Base-by-base conservation (phyloP, 1,140 invertebrate genomes). In the Conus ventricosus region DNA sequence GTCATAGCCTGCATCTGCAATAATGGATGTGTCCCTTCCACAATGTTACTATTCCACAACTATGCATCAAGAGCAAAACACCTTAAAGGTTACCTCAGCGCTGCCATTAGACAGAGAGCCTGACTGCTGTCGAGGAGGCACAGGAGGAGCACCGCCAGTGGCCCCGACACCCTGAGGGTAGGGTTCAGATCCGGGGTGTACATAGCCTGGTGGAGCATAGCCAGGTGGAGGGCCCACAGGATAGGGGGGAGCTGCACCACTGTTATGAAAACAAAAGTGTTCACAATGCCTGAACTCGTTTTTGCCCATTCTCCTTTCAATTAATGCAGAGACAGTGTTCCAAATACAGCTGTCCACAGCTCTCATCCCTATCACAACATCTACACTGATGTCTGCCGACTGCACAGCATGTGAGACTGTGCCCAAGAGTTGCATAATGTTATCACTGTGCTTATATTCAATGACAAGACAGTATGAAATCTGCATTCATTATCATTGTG, bases 71-170 rank as follows among this genome's bases (percentile, higher is more conserved):
- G 39, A 39, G 39, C 39, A 39, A 39, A 39, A 39, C 39, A 39
- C 39, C 39, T 39, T 39, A 8, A 60, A 60, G 39, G 5, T 25
- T 87, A 85, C 85, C 54, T 78, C 71, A 57, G 54, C 71, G 25
- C 39, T 76, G 54, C 75, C 85, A 57, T 57, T 57, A 27, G 67
- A 51, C 75, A 75, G 67, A 78, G 85, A 76, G 4, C 39, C 67
- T 60, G 85, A 51, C 51, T 67, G 85, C 27, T 75, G 57, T 27
- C 87, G 81, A 53, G 87, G 87, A 63, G 87, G 87, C 1, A 88
- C n/a, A 81, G 84, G 83, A 23, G 83, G 83, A n/a, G 84, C 51
- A 23, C 84, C 71, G 10, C 39, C 85, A 13, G 60, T 53, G 57
- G 51, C 55, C 51, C 51, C 51, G 15, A 87, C 6, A n/a, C 71